Percentiles rank a stretch among this genome's conserved stretches.
These are phyloP conservation scores for Eulemur albifrons DNA, from an alignment of 2,797 vertebrate species.

Conservation along the genomic window DNA sequence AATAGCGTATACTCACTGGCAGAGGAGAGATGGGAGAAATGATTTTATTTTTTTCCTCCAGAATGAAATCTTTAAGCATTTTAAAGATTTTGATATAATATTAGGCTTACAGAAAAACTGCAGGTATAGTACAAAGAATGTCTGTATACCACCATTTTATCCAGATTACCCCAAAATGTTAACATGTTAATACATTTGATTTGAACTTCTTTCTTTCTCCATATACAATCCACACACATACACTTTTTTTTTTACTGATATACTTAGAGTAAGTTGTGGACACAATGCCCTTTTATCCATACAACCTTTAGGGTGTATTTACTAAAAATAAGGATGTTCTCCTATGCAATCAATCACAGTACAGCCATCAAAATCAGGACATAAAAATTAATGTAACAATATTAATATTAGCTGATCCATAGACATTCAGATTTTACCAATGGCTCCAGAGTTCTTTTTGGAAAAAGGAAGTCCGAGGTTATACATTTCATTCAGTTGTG, in stretches of 20 bases:
- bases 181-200: neutral
- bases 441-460: slow-evolving; percentile 2
- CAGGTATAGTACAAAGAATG: neutral
- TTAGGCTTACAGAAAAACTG: slow-evolving; percentile 33
- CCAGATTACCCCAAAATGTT: neutral
- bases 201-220: slow-evolving; percentile 7
- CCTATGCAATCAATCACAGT: neutral
- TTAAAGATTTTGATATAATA: neutral
- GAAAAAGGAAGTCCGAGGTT: neutral
- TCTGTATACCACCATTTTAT: neutral
- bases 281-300: neutral
- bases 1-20: neutral
- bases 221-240: neutral
- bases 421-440: neutral
- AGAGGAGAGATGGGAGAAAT: neutral
- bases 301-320: neutral
- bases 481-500: neutral
- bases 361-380: slow-evolving; percentile 16
- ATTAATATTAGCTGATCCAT: neutral
- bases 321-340: slow-evolving; percentile 9
- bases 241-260: neutral
- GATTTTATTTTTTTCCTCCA: neutral
- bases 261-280: neutral
- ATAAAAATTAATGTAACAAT: neutral
- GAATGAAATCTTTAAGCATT: neutral